phyloP scores from a whole-genome alignment of 1,140 invertebrate species.

The Oedothorax gibbosus region DNA sequence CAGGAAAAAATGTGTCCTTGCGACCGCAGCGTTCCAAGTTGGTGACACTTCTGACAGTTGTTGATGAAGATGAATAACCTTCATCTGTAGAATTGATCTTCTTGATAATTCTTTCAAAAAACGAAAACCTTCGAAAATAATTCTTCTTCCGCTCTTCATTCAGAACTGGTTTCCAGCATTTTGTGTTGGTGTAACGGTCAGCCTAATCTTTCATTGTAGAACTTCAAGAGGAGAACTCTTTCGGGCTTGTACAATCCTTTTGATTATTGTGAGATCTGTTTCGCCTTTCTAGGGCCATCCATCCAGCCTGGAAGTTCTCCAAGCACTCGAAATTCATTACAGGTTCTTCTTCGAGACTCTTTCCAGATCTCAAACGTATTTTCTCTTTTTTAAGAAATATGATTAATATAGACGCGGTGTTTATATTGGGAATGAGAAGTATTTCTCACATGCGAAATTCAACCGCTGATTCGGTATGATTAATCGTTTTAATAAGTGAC shows the following conservation, averaged over 20 bases:
- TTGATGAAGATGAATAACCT: constrained; percentile 59
- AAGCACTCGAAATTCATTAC: constrained; percentile 52
- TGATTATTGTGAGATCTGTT: neutral
- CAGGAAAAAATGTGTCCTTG: constrained; percentile 58
- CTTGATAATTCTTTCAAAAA: constrained; percentile 56
- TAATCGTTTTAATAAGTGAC: no score
- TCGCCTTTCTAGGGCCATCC: constrained; percentile 21
- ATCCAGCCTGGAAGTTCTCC: constrained; percentile 46
- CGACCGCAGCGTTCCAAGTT: constrained; percentile 46
- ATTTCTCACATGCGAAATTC: no score
- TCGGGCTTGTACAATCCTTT: constrained; percentile 11
- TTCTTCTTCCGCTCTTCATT: constrained; percentile 54
- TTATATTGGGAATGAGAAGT: constrained; percentile 36
- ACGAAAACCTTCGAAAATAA: constrained; percentile 44
- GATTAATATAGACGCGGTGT: constrained; percentile 36
- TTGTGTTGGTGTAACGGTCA: constrained; percentile 28
- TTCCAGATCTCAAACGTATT: constrained; percentile 45
- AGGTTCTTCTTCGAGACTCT: constrained; percentile 21
- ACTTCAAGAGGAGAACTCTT: constrained; percentile 20
- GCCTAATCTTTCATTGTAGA: constrained; percentile 15
- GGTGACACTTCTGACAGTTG: constrained; percentile 59
- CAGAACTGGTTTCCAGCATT: constrained; percentile 55
- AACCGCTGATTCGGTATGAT: no score
- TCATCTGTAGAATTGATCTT: constrained; percentile 61
- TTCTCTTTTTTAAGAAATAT: constrained; percentile 19